Conservation (phyloP, 2,888 invertebrate genomes). For the Amphimallon solstitiale region DNA sequence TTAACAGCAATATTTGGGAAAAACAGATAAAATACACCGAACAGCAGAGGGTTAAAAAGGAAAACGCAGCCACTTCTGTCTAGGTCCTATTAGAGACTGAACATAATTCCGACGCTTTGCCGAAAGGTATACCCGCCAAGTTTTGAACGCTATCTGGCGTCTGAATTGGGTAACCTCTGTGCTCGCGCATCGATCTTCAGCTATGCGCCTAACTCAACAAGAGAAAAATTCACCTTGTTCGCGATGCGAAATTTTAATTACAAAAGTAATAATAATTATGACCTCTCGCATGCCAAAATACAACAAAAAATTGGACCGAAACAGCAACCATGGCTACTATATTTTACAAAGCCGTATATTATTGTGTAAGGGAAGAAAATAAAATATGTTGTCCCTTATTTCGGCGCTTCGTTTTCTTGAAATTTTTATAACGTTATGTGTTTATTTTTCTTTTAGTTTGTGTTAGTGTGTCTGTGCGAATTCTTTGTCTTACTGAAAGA, state of each 20-base stretch:
- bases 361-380: too few species aligned
- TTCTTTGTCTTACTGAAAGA: too few species aligned
- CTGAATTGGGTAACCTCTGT: conserved; percentile 12
- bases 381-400: too few species aligned
- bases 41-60: background rate
- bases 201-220: conserved; percentile 24
- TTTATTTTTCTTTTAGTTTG: too few species aligned
- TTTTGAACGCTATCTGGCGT: conserved; percentile 28
- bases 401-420: too few species aligned
- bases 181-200: conserved; percentile 21
- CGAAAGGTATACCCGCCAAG: conserved; percentile 19
- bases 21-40: background rate
- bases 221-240: conserved; percentile 22
- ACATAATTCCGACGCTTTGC: background rate
- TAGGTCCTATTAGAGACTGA: background rate
- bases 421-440: too few species aligned
- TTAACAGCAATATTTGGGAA: background rate
- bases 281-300: background rate
- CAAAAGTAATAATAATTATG: conserved; percentile 16
- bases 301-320: too few species aligned
- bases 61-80: background rate
- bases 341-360: too few species aligned
- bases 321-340: too few species aligned
- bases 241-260: conserved; percentile 24
- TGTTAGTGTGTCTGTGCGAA: too few species aligned